A percentile compares a stretch with the other conserved stretches of the same genome.
Evolutionary conservation across 1,140 invertebrate genomes (phyloP).

Genomic region (Myzus persicae): DNA sequence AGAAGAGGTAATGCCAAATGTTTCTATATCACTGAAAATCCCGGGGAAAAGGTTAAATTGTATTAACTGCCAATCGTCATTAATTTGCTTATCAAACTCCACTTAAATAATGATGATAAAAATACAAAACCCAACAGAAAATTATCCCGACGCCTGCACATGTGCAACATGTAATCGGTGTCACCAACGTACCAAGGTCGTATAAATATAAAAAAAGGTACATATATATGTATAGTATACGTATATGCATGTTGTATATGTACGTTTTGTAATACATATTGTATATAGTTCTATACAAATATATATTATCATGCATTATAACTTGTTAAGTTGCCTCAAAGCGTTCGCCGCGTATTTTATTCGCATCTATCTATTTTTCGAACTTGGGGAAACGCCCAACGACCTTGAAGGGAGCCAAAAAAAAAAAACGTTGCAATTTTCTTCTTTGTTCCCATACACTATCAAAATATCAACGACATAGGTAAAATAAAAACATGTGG

Average conservation of each 20-base stretch:
- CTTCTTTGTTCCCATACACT: background rate
- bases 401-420: slow-evolving; percentile 38
- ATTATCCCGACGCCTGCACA: background rate
- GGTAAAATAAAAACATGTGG: background rate
- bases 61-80: background rate
- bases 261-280: background rate
- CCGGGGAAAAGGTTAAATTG: background rate
- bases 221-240: background rate
- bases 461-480: background rate
- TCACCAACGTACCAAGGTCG: background rate
- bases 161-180: background rate
- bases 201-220: background rate
- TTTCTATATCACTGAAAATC: background rate
- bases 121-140: background rate
- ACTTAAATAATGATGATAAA: background rate
- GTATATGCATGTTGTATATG: background rate
- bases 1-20: slow-evolving; percentile 19
- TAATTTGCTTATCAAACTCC: background rate
- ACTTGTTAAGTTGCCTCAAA: background rate
- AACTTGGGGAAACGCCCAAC: slow-evolving; percentile 36
- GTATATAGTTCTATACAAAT: background rate
- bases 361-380: slow-evolving; percentile 20
- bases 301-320: background rate
- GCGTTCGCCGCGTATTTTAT: slow-evolving; percentile 3
- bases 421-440: background rate